Evolutionary conservation across 1,140 invertebrate genomes (phyloP).

Genomic region (Patella vulgata): DNA sequence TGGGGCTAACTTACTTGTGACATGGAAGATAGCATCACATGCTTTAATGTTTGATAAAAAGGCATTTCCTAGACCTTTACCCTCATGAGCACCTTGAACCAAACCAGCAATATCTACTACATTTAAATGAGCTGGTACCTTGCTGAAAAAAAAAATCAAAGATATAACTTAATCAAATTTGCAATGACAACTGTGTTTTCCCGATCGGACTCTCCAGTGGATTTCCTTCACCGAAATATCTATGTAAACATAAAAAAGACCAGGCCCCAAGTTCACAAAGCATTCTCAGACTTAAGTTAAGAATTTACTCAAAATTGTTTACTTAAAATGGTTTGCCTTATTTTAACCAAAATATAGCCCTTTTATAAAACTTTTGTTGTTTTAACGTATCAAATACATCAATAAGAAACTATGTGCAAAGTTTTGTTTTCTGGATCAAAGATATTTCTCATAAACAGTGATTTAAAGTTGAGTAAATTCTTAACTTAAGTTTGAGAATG

Average conservation of each 20-base stretch:
- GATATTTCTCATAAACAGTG: too few species aligned
- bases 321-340: too few species aligned
- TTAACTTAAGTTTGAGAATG: too few species aligned
- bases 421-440: too few species aligned
- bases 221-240: background rate
- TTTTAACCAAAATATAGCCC: too few species aligned
- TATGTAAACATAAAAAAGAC: conserved; percentile 1
- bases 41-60: conserved; percentile 98
- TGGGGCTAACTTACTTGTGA: conserved; percentile 94
- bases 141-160: conserved; percentile 73
- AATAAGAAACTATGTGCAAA: too few species aligned
- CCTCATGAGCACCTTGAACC: conserved; percentile 97
- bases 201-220: background rate
- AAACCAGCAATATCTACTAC: conserved; percentile 98
- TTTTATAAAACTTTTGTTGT: too few species aligned
- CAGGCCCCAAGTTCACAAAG: too few species aligned
- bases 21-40: conserved; percentile 98
- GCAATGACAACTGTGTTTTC: background rate
- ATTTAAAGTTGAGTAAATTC: too few species aligned
- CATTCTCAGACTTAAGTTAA: too few species aligned
- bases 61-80: conserved; percentile 97
- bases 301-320: too few species aligned
- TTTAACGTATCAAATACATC: too few species aligned
- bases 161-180: background rate
- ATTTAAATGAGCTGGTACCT: conserved; percentile 94